A percentile compares a stretch with the other conserved stretches of the same genome.
Conservation (phyloP, 2,888 invertebrate species). For the Tenthredo scrophulariae region DNA sequence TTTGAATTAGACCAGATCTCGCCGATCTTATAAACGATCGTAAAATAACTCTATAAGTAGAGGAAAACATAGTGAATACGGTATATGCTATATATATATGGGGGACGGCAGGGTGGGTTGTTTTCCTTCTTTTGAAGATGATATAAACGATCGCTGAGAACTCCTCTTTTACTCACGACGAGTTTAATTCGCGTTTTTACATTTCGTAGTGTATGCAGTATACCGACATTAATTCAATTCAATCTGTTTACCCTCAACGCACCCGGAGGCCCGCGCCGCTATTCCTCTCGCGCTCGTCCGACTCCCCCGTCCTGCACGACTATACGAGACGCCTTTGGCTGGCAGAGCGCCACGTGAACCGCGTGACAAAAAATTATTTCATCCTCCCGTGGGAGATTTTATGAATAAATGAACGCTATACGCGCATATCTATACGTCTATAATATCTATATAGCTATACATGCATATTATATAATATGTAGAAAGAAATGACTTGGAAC, state of each 20-base stretch:
- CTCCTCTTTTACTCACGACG: not conserved
- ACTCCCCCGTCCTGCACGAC: not conserved
- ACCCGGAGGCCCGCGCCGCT: not conserved
- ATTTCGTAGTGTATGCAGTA: not conserved
- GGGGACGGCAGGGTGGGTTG: not conserved
- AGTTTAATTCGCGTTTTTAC: slow-evolving; percentile 32
- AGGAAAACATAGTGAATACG: not conserved
- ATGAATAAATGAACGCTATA: not conserved
- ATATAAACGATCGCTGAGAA: not conserved
- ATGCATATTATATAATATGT: too few relatives aligned
- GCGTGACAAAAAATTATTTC: slow-evolving; percentile 36
- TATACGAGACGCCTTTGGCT: not conserved
- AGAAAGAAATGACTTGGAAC: not conserved
- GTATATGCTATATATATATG: not conserved
- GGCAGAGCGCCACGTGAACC: not conserved
- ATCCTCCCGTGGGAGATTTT: not conserved
- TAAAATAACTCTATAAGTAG: not conserved
- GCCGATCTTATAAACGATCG: not conserved
- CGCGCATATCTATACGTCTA: too few relatives aligned
- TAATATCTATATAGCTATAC: too few relatives aligned
- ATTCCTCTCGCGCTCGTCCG: not conserved
- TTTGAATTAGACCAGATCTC: not conserved
- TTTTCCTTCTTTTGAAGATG: slow-evolving; percentile 36
- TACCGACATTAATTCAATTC: slow-evolving; percentile 30
- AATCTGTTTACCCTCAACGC: slow-evolving; percentile 42